Percentiles rank a stretch among this genome's conserved stretches.
Conservation (phyloP, 2,113 vertebrate species). For the Anser cygnoides region DNA sequence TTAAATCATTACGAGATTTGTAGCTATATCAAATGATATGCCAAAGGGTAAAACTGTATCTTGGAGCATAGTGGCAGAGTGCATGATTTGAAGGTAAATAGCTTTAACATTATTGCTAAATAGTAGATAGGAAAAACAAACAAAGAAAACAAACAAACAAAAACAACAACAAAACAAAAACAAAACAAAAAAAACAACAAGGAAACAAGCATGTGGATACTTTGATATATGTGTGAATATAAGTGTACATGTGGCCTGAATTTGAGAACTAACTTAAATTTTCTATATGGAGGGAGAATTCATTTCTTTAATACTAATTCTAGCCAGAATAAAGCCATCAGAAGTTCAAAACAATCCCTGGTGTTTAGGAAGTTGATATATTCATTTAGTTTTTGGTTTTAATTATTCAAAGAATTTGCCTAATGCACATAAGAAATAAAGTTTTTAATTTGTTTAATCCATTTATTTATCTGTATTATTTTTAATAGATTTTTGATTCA, state of each 20-base stretch:
- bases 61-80: rapidly evolving
- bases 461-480: neutral
- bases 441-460: neutral
- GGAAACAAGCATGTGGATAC: neutral
- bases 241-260: neutral
- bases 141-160: too few relatives aligned
- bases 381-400: neutral
- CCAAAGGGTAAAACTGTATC: neutral
- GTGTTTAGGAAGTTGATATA: neutral
- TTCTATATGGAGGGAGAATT: neutral
- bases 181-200: neutral
- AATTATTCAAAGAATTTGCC: neutral
- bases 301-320: neutral
- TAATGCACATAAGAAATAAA: neutral
- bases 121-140: neutral
- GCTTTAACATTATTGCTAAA: neutral
- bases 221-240: neutral
- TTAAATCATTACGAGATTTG: neutral
- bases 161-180: too few relatives aligned
- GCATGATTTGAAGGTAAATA: neutral
- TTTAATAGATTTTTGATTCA: constrained; percentile 86
- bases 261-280: neutral
- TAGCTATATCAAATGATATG: neutral
- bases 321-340: neutral
- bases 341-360: neutral